These are phyloP conservation scores for Lathamus discolor DNA, from an alignment of 2,113 vertebrate species.

Conservation along the genomic window DNA sequence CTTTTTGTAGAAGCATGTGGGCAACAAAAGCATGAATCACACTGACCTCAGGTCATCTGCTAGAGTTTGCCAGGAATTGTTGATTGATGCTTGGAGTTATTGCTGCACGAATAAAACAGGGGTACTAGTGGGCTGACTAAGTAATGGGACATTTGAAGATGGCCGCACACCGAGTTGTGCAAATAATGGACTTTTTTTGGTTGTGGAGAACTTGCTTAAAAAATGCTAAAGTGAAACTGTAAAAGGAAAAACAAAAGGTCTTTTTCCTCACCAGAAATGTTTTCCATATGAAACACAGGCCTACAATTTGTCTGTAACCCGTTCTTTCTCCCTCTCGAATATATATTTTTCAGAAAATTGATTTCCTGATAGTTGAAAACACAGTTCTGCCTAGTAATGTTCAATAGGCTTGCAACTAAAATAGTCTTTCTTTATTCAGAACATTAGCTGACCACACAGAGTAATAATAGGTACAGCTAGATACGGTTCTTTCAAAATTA, in stretches of 20 bases:
- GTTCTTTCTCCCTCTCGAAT: background rate
- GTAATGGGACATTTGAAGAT: background rate
- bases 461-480: background rate
- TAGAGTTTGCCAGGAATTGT: background rate
- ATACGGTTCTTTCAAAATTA: background rate
- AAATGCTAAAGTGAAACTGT: background rate
- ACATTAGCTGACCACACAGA: background rate
- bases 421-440: background rate
- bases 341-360: background rate
- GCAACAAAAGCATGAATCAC: background rate
- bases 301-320: background rate
- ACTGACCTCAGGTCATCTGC: background rate
- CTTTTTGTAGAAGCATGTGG: background rate
- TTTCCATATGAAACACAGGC: background rate
- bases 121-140: background rate
- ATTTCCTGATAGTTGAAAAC: background rate
- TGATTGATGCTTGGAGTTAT: background rate
- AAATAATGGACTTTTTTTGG: background rate
- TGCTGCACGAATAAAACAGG: background rate
- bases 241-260: background rate
- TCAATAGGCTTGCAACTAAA: background rate
- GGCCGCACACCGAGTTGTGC: accelerated
- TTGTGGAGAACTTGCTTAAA: background rate
- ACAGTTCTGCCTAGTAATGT: background rate
- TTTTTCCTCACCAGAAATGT: background rate